Base-by-base conservation (phyloP, 1,140 invertebrate species). In the Lepeophtheirus salmonis region DNA sequence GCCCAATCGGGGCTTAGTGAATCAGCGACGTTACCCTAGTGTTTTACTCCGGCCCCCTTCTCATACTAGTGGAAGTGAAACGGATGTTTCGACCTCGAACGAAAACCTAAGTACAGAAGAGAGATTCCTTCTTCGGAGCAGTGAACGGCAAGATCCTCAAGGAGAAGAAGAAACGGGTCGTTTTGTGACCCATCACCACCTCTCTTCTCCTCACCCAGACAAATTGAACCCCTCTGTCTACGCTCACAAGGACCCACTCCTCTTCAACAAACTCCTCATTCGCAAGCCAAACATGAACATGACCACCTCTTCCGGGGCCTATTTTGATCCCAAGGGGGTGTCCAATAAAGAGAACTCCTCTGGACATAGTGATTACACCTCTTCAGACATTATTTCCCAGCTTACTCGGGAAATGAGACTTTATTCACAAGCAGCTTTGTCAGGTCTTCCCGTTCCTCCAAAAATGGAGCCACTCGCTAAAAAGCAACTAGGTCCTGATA, bases 91-190 rank as follows among this genome's bases (percentile, higher is more conserved):
- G 26, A 87, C 86, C 24, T 89, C 86, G 4, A 87, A 83, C 63
- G 87, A 90, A 71, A 90, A 89, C 72, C 73, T 91, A 62, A 88
- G 84, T 26, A 79, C 82, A 16, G 84, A 88, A 72, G 84, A 89
- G 68, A 76, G 83, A 63, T 84, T 84, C 74, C 83, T 86, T 16
- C 81, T 89, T 62, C 74, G 79, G 63, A 83, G 86, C 64, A 87
- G 82, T 14, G 79, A 83, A 16, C 74, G 88, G 26, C 88, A 91
- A 68, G 88, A 94, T 69, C 88, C 88, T 12, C 88, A 91, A 71
- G 88, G 88, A 3, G 86, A 91, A 72, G 89, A 92, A 70, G 75
- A 64, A 61, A 56, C 60, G 53, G 61, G 55, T n/a, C 50, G 17
- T 50, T 49, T 68, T 22, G 63, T 65, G 24, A 55, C 25, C 55